These are phyloP conservation scores for Colletes latitarsis DNA, from an alignment of 1,140 invertebrate species.

Conservation along the genomic window DNA sequence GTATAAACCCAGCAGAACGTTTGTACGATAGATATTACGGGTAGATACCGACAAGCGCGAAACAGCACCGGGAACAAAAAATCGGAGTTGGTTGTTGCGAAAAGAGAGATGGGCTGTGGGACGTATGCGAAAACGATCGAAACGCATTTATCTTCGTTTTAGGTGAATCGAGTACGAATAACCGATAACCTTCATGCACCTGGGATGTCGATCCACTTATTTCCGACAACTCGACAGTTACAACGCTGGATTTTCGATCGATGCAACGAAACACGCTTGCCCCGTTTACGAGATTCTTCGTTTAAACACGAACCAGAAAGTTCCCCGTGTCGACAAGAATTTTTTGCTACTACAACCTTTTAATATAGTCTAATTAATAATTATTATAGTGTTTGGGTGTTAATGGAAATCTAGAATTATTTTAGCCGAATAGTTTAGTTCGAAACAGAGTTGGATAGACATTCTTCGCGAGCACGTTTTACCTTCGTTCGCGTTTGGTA, in stretches of 20 bases:
- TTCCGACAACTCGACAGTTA: conserved; percentile 64
- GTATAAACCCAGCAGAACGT: no score
- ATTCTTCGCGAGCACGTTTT: background rate
- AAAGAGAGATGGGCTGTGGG: no score
- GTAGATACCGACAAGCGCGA: conserved; percentile 12
- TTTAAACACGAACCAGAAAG: no score
- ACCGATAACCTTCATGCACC: conserved; percentile 62
- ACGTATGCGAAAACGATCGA: conserved; percentile 47
- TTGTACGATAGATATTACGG: conserved; percentile 10
- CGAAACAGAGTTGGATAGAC: no score
- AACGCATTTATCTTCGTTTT: conserved; percentile 67
- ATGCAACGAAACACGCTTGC: conserved; percentile 52
- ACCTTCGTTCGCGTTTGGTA: conserved; percentile 16
- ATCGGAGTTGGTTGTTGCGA: no score
- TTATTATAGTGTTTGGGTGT: no score
- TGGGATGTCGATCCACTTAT: conserved; percentile 66
- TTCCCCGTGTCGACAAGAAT: no score
- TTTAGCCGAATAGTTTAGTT: no score
- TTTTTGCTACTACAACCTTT: no score
- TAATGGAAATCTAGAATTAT: no score
- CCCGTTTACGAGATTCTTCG: background rate
- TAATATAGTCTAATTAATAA: no score
- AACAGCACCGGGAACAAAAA: background rate
- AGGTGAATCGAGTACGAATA: conserved; percentile 66
- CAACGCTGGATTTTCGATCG: conserved; percentile 54